Conservation (phyloP, 2,113 vertebrate genomes). For the Hiodon alosoides region DNA sequence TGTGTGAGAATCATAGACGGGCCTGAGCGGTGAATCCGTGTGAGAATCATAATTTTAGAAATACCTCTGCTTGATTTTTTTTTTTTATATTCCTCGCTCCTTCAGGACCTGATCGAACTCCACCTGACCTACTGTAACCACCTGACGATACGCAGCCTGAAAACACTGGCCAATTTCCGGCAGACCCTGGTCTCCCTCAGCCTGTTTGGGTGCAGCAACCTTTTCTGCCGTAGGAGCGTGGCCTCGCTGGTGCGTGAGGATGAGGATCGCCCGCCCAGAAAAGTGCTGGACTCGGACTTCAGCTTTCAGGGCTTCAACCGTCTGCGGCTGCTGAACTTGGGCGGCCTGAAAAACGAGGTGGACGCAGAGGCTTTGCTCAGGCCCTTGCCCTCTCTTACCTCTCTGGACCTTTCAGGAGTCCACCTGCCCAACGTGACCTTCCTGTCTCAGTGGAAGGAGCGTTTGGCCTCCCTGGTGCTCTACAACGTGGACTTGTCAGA, state of each 20-base stretch:
- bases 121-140: constrained; percentile 89
- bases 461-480: constrained; percentile 85
- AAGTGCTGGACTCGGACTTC: constrained; percentile 82
- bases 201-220: constrained; percentile 85
- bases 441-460: constrained; percentile 88
- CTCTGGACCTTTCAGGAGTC: constrained; percentile 83
- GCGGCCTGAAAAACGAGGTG: constrained; percentile 75
- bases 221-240: constrained; percentile 81
- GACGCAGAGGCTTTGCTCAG: constrained; percentile 77
- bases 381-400: constrained; percentile 74
- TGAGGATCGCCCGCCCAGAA: constrained; percentile 70
- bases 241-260: constrained; percentile 78
- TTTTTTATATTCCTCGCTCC: too few relatives aligned
- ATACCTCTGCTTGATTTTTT: too few relatives aligned
- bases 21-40: too few relatives aligned
- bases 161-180: constrained; percentile 78
- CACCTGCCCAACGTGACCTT: constrained; percentile 76
- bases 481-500: constrained; percentile 95
- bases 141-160: constrained; percentile 82
- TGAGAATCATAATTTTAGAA: too few relatives aligned
- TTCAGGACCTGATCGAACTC: constrained; percentile 89
- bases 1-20: too few relatives aligned
- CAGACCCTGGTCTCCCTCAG: constrained; percentile 86
- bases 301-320: constrained; percentile 88
- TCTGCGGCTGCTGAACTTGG: constrained; percentile 85